A percentile compares a stretch with the other conserved stretches of the same genome.
Conservation (phyloP, 2,888 invertebrate genomes). For the Polymixis flavicincta region DNA sequence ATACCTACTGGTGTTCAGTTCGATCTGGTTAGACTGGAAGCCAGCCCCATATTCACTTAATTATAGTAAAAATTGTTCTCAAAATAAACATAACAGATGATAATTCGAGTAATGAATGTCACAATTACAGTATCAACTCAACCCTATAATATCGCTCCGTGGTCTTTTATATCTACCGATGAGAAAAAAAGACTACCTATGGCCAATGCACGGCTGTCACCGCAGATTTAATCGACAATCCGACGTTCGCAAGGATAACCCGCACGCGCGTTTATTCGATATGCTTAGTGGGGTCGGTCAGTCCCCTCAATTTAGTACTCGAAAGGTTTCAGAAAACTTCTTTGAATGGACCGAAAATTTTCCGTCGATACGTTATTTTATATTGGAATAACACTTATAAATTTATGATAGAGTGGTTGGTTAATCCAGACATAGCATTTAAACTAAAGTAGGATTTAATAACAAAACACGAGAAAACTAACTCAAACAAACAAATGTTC, state of each 20-base stretch:
- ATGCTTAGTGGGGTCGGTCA: conserved; percentile 71
- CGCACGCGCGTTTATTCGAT: conserved; percentile 80
- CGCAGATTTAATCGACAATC: conserved; percentile 74
- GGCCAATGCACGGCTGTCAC: conserved; percentile 81
- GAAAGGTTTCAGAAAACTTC: conserved; percentile 40
- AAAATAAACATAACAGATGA: conserved; percentile 55
- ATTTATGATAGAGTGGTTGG: conserved; percentile 3
- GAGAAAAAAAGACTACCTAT: conserved; percentile 75
- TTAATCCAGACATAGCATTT: not conserved
- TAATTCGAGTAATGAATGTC: conserved; percentile 47
- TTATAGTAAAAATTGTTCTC: conserved; percentile 17
- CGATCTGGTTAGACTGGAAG: too few relatives aligned
- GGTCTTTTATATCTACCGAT: conserved; percentile 57
- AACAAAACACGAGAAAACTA: not conserved
- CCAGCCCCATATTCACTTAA: too few relatives aligned
- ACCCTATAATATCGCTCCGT: conserved; percentile 71
- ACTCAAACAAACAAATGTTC: not conserved
- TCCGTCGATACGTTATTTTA: conserved; percentile 22
- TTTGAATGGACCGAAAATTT: conserved; percentile 32
- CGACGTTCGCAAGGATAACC: conserved; percentile 47
- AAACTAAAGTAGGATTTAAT: not conserved
- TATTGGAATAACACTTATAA: conserved; percentile 10
- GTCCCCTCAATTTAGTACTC: conserved; percentile 58
- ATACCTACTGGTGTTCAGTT: too few relatives aligned
- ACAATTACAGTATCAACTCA: conserved; percentile 72